Conservation (phyloP, 2,888 invertebrate genomes). For the Crioceris asparagi region DNA sequence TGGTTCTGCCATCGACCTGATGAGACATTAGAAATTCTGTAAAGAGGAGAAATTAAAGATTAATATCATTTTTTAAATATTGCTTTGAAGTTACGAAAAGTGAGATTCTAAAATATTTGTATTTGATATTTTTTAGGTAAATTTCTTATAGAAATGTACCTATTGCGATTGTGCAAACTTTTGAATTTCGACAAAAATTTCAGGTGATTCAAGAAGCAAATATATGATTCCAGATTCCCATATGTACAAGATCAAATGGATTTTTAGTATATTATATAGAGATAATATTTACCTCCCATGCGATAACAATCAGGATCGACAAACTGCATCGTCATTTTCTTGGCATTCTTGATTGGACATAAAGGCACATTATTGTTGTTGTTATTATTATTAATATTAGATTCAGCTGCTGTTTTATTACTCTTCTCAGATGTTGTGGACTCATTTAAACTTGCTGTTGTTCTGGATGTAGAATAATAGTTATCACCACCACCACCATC, state of each 20-base stretch:
- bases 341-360: slow-evolving; percentile 35
- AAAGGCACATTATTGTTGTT: slow-evolving; percentile 23
- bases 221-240: background rate
- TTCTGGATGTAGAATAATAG: no score
- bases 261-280: background rate
- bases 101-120: no score
- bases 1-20: slow-evolving; percentile 65
- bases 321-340: slow-evolving; percentile 41
- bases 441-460: no score
- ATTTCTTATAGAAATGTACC: no score
- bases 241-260: background rate
- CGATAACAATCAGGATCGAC: slow-evolving; percentile 58
- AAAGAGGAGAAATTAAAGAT: no score
- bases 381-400: no score
- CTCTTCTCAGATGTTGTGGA: background rate
- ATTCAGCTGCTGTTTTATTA: background rate
- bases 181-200: no score
- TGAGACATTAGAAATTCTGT: slow-evolving; percentile 66
- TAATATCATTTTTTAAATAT: no score
- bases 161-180: no score
- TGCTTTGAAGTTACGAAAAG: no score
- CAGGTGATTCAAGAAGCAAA: no score
- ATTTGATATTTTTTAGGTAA: no score
- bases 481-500: background rate
- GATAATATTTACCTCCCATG: slow-evolving; percentile 52